Conservation (phyloP, 2,797 vertebrate genomes). For the Channallabes apus region DNA sequence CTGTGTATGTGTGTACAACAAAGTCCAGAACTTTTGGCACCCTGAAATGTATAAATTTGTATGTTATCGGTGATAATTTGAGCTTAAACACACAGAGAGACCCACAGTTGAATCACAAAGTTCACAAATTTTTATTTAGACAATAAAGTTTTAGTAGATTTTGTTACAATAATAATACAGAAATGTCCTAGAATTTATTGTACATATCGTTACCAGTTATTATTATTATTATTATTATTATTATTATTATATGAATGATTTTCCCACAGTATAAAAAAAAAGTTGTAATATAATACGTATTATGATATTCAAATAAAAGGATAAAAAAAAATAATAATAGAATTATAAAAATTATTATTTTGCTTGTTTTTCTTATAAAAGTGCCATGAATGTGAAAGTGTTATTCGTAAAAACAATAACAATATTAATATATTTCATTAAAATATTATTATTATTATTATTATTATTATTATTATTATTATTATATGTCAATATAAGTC, state of each 20-base stretch:
- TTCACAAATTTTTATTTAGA: not conserved
- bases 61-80: not conserved
- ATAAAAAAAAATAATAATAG: too few species aligned
- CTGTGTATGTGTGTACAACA: conserved; percentile 6
- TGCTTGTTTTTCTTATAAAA: not conserved
- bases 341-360: not conserved
- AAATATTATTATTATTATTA: not conserved
- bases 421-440: not conserved
- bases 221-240: too few species aligned
- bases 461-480: not conserved
- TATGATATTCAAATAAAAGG: too few species aligned
- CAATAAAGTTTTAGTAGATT: not conserved
- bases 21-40: not conserved
- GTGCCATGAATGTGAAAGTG: not conserved
- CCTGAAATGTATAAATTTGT: not conserved
- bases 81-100: not conserved
- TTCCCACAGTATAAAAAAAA: not conserved
- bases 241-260: not conserved
- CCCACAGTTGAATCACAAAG: not conserved
- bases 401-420: too few species aligned
- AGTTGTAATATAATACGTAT: too few species aligned
- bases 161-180: not conserved
- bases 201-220: not conserved
- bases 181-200: not conserved
- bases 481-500: not conserved